These are phyloP conservation scores for Aptenodytes patagonicus DNA, from an alignment of 2,113 vertebrate genomes.

Conservation along the genomic window DNA sequence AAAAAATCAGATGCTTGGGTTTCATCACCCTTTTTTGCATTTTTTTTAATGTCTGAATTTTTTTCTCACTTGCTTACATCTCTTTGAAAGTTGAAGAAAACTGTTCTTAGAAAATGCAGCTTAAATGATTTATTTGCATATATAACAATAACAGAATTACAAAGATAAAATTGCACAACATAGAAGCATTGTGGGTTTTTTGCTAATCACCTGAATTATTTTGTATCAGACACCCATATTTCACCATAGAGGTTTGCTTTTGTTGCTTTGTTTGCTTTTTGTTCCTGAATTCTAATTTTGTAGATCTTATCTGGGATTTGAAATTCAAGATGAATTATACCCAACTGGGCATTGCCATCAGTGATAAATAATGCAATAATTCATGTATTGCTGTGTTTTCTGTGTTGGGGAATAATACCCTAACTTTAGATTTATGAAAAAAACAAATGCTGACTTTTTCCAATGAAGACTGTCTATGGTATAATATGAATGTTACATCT, in stretches of 20 bases:
- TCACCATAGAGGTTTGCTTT: background rate
- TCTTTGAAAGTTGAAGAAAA: background rate
- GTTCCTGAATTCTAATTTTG: background rate
- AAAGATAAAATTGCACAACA: background rate
- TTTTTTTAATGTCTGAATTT: background rate
- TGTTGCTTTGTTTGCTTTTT: background rate
- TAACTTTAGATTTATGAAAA: background rate
- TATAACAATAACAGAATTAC: background rate
- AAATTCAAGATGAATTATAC: background rate
- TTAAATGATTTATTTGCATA: background rate
- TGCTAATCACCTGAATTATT: background rate
- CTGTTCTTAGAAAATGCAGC: background rate
- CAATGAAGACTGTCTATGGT: background rate
- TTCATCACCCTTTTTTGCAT: background rate
- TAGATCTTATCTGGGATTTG: background rate
- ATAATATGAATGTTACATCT: background rate
- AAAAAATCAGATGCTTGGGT: background rate
- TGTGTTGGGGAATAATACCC: background rate
- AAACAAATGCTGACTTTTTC: background rate
- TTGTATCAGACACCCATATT: background rate
- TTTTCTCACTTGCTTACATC: background rate
- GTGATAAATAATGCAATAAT: background rate
- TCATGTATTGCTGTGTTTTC: background rate
- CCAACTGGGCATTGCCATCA: background rate
- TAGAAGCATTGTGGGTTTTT: rapidly evolving